Evolutionary conservation across 2,888 invertebrate genomes (phyloP), one percentile per base, ranked within the genome.

Genomic region (Euplagia quadripunctaria): DNA sequence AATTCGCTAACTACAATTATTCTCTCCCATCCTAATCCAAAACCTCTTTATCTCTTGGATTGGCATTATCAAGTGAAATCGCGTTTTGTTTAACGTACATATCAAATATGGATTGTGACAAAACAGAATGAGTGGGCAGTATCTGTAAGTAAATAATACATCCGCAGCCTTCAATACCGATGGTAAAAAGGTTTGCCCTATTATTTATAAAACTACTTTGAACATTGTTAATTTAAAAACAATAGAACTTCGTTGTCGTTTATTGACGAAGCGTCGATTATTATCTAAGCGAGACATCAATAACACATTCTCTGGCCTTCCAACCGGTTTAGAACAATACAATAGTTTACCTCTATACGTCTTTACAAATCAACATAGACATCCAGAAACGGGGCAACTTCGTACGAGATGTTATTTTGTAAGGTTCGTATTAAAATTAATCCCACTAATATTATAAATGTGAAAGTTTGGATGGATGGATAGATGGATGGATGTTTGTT

Each of bases 181-280:
- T 68, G 42, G 16, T 64, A 16, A 64, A 42, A 41, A 41, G 14
- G 41, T n/a, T 43, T 42, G 61, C 1, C 31, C 61, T 61, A 61
- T 20, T 55, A 20, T 11, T 20, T 4, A 9, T 14, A 61, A 12
- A 31, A 61, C 31, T 61, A 61, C 58, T 61, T 7, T 43, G 58
- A 55, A 58, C 68, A 68, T 43, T 14, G 58, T 63, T 63, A 69
- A 61, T 69, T 55, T 63, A 63, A 69, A 63, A 63, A 63, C 69
- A 69, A 69, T 69, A 69, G 42, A 68, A 63, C 49, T 41, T 49
- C 63, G 43, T 67, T 61, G 43, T 31, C 49, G 69, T 63, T 69
- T 17, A 61, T 61, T 11, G 46, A 63, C 46, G 16, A 63, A 49
- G 61, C n/a, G 12, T 52, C 67, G 52, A 12, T 69, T 4, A 12